Evolutionary conservation across 2,888 invertebrate species (phyloP).

Genomic region (Melanotus villosus): DNA sequence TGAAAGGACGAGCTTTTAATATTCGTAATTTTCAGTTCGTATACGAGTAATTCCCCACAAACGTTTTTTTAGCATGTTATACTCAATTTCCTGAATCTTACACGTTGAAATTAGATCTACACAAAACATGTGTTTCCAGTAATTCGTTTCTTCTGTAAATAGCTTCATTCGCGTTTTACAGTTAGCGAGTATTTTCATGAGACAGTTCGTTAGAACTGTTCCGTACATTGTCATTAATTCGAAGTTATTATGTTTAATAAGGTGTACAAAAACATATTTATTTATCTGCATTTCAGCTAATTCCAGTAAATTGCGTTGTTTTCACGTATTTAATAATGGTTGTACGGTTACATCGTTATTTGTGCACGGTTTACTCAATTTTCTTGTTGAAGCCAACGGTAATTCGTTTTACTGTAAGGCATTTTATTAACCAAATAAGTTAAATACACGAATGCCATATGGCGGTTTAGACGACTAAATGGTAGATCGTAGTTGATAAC

Average conservation of each 20-base stretch:
- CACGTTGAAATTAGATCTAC: too few relatives aligned
- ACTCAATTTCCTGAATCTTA: too few relatives aligned
- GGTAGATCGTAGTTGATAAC: not conserved
- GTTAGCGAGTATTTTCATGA: conserved; percentile 9
- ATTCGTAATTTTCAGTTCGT: too few relatives aligned
- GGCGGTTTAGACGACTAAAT: not conserved
- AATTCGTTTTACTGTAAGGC: not conserved
- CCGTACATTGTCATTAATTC: not conserved
- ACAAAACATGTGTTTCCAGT: too few relatives aligned
- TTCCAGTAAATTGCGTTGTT: conserved; percentile 11
- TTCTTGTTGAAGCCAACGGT: conserved; percentile 20
- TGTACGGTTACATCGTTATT: conserved; percentile 23
- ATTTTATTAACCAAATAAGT: conserved; percentile 2
- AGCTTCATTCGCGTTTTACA: not conserved
- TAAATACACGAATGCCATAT: not conserved
- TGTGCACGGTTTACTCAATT: conserved; percentile 5
- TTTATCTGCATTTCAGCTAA: not conserved
- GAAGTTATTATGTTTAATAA: conserved; percentile 6
- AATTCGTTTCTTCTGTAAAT: not conserved
- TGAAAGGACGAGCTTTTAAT: too few relatives aligned
- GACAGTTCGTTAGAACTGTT: not conserved
- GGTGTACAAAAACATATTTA: not conserved
- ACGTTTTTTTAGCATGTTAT: too few relatives aligned
- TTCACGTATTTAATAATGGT: conserved; percentile 15
- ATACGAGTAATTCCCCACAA: too few relatives aligned